Evolutionary conservation across 2,113 vertebrate species (phyloP).

Genomic region (Psephotus haematonotus): DNA sequence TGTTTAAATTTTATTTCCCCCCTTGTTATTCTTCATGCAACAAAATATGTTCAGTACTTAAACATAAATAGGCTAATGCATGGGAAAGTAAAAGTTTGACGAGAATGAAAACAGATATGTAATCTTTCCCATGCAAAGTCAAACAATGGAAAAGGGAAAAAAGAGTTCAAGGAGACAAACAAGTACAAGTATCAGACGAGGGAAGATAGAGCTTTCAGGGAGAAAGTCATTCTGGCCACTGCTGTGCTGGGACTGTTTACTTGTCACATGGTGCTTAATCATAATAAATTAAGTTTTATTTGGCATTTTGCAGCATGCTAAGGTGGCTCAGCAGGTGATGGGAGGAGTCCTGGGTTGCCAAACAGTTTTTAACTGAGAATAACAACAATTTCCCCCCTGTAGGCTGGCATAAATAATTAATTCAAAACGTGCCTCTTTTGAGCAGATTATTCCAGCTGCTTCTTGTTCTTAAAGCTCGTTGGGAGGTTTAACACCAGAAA

Average conservation of each 20-base stretch:
- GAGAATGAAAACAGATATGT: not conserved
- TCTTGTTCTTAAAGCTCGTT: not conserved
- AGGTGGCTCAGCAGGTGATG: constrained; percentile 52
- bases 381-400: constrained; percentile 31
- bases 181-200: not conserved
- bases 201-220: not conserved
- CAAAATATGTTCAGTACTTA: not conserved
- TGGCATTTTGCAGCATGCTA: constrained; percentile 33
- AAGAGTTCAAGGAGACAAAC: not conserved
- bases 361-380: constrained; percentile 47
- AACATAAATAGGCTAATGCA: not conserved
- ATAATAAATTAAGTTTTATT: constrained; percentile 60
- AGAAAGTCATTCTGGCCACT: not conserved
- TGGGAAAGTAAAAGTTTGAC: not conserved
- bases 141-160: not conserved
- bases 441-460: constrained; percentile 29
- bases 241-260: constrained; percentile 11
- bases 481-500: constrained; percentile 32
- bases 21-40: not conserved
- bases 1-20: not conserved
- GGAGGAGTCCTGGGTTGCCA: constrained; percentile 12
- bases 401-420: constrained; percentile 55
- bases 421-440: not conserved
- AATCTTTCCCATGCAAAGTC: not conserved
- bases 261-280: constrained; percentile 39